A percentile compares a stretch with the other conserved stretches of the same genome.
Evolutionary conservation across 2,113 vertebrate genomes (phyloP).

Genomic region (Nettapus auritus): DNA sequence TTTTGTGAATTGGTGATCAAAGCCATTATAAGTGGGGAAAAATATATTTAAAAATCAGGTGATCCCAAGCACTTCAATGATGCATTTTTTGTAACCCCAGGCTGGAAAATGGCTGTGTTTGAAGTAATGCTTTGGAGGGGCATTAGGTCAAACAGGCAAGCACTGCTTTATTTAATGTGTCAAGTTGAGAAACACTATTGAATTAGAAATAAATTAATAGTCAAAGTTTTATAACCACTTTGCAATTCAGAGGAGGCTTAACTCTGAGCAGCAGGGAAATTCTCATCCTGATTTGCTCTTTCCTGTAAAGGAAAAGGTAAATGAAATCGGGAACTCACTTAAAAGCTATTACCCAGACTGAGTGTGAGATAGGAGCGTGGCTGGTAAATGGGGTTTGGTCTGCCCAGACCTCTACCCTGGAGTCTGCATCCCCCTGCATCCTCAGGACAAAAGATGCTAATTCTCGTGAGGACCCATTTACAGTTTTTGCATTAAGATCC

Average conservation of each 20-base stretch:
- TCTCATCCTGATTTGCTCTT: neutral
- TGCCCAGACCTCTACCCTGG: neutral
- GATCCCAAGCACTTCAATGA: neutral
- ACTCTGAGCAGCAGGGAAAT: neutral
- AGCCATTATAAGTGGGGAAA: neutral
- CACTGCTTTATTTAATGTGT: neutral
- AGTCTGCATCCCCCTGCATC: neutral
- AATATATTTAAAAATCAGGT: neutral
- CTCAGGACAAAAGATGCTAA: neutral
- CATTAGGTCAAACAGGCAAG: neutral
- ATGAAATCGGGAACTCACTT: neutral
- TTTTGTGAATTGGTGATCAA: neutral
- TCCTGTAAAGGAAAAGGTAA: neutral
- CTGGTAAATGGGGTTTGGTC: neutral
- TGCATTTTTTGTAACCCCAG: neutral
- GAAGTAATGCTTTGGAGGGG: neutral
- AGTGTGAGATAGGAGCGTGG: neutral
- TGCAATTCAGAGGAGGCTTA: neutral
- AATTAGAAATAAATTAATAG: neutral
- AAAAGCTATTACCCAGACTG: neutral
- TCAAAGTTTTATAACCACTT: neutral
- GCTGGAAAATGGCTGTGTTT: neutral
- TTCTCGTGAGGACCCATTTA: rapidly evolving
- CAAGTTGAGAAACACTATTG: neutral
- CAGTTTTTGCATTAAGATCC: neutral